Evolutionary conservation across 2,888 invertebrate genomes (phyloP), one percentile per base, ranked within the genome.

Genomic region (Torymus auratus): DNA sequence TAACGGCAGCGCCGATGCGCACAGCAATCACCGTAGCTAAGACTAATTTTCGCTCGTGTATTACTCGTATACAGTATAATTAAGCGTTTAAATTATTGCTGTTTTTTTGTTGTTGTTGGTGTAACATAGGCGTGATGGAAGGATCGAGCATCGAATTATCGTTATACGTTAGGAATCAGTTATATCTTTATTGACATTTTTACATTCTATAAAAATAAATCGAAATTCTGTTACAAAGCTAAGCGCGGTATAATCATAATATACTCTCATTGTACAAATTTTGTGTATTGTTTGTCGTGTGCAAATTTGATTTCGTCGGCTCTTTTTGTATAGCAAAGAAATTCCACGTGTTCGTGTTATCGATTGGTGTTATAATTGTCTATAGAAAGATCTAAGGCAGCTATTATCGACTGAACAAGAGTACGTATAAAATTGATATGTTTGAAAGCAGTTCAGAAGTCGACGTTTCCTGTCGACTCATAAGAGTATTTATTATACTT

Each of bases 171-270:
- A 20, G 17, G 56, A 28, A 76, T 69, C 20, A 58, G 41, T 58
- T 58, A 17, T 58, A 17, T 67, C 28, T 78, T 78, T 73, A 78
- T 78, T 73, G 13, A 28, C 53, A 15, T 72, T 67, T 72, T 60
- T 78, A 71, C 55, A 72, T 7, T 78, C 58, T 72, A 65, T 23
- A 55, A 58, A 71, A 71, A 68, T 76, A 68, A 67, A 72, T 72
- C 11, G 20, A 41, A 23, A 65, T 65, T 60, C 52, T 61, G 12
- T 68, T 78, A 65, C 60, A 77, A 56, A 77, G 41, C 41, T 53
- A 12, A 58, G 20, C 61, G 55, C 41, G 5, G 41, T 41, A 41
- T 41, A 41, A 41, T 41, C 5, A 41, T 41, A 28, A 41, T 41
- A 41, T 41, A n/a, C 53, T 65, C 11, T 71, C n/a, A 60, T 71